These are phyloP conservation scores for Bathynomus jamesi DNA, from an alignment of 1,140 invertebrate genomes.

Conservation along the genomic window DNA sequence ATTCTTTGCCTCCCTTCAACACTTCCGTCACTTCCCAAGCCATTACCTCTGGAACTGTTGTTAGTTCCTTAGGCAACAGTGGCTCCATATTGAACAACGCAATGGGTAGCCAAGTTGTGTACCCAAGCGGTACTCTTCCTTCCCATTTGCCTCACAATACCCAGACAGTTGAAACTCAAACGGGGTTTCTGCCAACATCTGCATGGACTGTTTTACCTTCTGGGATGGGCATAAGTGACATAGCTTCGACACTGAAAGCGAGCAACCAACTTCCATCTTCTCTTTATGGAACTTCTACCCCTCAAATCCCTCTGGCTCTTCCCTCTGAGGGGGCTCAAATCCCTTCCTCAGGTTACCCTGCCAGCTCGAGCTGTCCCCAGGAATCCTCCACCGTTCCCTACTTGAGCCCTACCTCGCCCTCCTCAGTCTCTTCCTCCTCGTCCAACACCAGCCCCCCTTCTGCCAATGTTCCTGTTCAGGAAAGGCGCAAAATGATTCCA, in stretches of 20 bases:
- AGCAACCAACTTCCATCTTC: slow-evolving; percentile 9
- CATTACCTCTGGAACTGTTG: slow-evolving; percentile 16
- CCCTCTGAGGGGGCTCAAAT: slow-evolving; percentile 29
- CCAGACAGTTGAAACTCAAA: slow-evolving; percentile 36
- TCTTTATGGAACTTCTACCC: slow-evolving; percentile 21
- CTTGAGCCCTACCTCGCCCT: slow-evolving; percentile 23
- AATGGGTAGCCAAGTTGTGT: slow-evolving; percentile 23
- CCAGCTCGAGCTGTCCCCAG: slow-evolving; percentile 18
- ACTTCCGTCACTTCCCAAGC: slow-evolving; percentile 15
- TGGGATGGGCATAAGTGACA: slow-evolving; percentile 22
- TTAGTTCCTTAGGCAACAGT: slow-evolving; percentile 22
- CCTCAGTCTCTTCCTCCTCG: slow-evolving; percentile 20
- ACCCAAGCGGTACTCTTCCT: slow-evolving; percentile 28
- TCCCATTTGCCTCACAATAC: slow-evolving; percentile 29
- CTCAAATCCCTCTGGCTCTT: slow-evolving; percentile 29
- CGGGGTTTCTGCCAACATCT: slow-evolving; percentile 23
- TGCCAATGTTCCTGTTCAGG: slow-evolving; percentile 32
- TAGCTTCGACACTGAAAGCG: slow-evolving; percentile 1
- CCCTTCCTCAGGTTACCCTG: slow-evolving; percentile 25
- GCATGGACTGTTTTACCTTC: slow-evolving; percentile 28
- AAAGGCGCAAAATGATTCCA: slow-evolving; percentile 36
- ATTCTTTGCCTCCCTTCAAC: not conserved
- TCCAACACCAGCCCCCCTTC: slow-evolving; percentile 28
- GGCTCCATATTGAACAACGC: slow-evolving; percentile 39
- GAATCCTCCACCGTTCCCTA: slow-evolving; percentile 24